Base-by-base conservation (phyloP, 1,140 invertebrate genomes). In the Nebria ingens region DNA sequence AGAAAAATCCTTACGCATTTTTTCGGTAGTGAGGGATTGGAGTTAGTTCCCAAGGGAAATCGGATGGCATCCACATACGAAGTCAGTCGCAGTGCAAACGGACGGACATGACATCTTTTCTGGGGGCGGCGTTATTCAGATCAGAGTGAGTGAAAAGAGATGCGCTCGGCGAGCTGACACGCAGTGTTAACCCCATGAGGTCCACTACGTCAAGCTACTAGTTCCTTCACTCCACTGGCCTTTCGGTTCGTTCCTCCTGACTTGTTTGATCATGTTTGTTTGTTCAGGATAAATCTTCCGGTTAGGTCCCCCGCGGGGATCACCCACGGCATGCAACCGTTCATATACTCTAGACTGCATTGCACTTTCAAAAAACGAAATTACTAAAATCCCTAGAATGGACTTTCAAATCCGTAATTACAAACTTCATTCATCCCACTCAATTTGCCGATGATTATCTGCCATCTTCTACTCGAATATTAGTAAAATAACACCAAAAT, bases 1-100 rank as follows among this genome's bases (percentile, higher is more conserved):
- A 45, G 40, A 45, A 45, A 45, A 45, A 45, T 45, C 40, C n/a
- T n/a, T n/a, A n/a, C 40, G 40, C 15, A 45, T 45, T 45, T 45
- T n/a, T 45, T 45, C 25, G 15, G 40, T n/a, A n/a, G n/a, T n/a
- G n/a, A 45, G 40, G 40, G 40, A 12, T 45, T 45, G 3, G 25
- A 17, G 40, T 45, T 4, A 6, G 17, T 29, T 45, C 40, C 15
- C 40, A 4, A 45, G 40, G 40, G 40, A 45, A 45, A 45, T 45
- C 40, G 40, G 6, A 12, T 13, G 4, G 25, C n/a, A n/a, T n/a
- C n/a, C n/a, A n/a, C n/a, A n/a, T n/a, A n/a, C n/a, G n/a, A n/a
- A n/a, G n/a, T n/a, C n/a, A n/a, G 25, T 6, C 25, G 25, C 25
- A 34, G n/a, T 34, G 25, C 25, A 6, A 34, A 34, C 25, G 25